Conservation (phyloP, 2,888 invertebrate species). For the Calameuta idolon region DNA sequence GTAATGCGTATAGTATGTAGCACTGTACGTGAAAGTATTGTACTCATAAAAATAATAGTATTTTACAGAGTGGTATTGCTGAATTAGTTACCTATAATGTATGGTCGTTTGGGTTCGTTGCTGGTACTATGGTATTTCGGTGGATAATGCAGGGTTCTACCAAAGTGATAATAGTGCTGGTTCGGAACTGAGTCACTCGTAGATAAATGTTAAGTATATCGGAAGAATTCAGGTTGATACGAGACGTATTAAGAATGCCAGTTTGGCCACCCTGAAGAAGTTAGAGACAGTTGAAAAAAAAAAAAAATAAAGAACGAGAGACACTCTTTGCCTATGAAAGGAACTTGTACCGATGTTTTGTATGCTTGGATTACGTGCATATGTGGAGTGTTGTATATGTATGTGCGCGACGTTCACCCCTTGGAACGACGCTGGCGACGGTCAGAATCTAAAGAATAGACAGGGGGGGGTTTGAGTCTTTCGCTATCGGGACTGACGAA, state of each 20-base stretch:
- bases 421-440: not conserved
- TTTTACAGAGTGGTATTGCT: not conserved
- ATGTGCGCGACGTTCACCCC: not conserved
- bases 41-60: not conserved
- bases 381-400: not conserved
- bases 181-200: not conserved
- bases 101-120: not conserved
- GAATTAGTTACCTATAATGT: not conserved
- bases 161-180: not conserved
- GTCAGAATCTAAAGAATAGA: not conserved
- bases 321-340: not conserved
- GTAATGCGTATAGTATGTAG: not conserved
- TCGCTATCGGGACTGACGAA: not conserved
- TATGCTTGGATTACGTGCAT: not conserved
- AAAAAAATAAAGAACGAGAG: not conserved
- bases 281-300: not conserved
- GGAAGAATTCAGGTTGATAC: not conserved
- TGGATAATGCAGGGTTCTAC: not conserved
- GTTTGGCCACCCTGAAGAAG: not conserved
- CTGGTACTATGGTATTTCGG: not conserved
- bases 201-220: not conserved
- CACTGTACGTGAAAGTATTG: not conserved
- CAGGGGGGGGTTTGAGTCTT: not conserved
- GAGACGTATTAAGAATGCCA: not conserved
- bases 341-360: not conserved